These are phyloP conservation scores for Felis chaus DNA, from an alignment of 2,113 vertebrate species.

Conservation along the genomic window DNA sequence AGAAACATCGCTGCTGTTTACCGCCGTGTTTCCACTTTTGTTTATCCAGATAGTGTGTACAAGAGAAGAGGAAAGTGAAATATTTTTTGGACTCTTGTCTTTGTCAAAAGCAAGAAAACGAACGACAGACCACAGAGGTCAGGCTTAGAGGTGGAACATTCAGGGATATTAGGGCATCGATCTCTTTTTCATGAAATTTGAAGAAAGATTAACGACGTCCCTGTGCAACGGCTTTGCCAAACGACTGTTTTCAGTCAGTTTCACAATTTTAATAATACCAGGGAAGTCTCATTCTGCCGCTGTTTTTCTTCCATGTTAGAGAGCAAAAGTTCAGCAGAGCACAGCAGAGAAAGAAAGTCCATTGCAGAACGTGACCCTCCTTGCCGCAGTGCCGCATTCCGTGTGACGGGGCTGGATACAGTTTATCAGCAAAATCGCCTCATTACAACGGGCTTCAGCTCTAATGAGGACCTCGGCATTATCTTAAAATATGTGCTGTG, in stretches of 20 bases:
- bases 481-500: background rate
- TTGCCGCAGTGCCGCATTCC: background rate
- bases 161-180: constrained; percentile 19
- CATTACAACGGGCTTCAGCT: background rate
- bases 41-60: background rate
- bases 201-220: constrained; percentile 46
- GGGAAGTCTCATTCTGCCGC: background rate
- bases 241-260: constrained; percentile 44
- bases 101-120: constrained; percentile 37
- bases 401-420: background rate
- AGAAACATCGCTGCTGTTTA: background rate
- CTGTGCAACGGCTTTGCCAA: constrained; percentile 55
- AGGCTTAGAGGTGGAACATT: constrained; percentile 33
- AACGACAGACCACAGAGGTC: background rate
- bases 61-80: background rate
- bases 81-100: background rate
- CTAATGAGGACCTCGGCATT: constrained; percentile 40
- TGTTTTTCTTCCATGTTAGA: constrained; percentile 61
- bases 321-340: constrained; percentile 53
- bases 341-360: constrained; percentile 25
- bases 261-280: constrained; percentile 61
- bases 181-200: constrained; percentile 48
- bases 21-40: background rate
- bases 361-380: background rate
- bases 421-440: constrained; percentile 62